Conservation (phyloP, 1,140 invertebrate genomes). For the Halyomorpha halys region DNA sequence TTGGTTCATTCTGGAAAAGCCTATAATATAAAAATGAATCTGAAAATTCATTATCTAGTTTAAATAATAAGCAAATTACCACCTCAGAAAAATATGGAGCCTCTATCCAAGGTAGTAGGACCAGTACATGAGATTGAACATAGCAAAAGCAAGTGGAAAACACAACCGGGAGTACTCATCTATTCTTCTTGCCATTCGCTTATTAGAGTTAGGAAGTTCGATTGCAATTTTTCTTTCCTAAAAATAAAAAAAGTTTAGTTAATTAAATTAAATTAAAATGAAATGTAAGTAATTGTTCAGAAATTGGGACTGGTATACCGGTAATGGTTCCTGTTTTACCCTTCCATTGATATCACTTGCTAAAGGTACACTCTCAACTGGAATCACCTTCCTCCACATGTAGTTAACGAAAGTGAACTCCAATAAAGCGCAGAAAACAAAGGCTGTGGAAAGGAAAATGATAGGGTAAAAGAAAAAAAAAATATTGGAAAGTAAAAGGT, state of each 20-base stretch:
- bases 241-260: neutral
- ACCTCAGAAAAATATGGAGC: too few species aligned
- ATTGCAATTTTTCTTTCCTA: neutral
- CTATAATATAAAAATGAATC: too few species aligned
- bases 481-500: too few species aligned
- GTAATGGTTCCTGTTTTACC: too few species aligned
- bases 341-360: too few species aligned
- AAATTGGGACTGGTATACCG: too few species aligned
- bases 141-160: conserved; percentile 40
- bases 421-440: conserved; percentile 43
- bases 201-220: conserved; percentile 9
- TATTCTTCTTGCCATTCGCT: conserved; percentile 33
- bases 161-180: conserved; percentile 39
- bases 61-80: too few species aligned
- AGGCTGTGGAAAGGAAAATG: conserved; percentile 33
- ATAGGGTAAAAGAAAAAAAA: neutral
- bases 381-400: conserved; percentile 38
- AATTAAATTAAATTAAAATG: too few species aligned
- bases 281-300: too few species aligned
- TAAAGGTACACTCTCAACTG: conserved; percentile 12
- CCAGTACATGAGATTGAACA: conserved; percentile 44
- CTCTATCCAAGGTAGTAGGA: conserved; percentile 35
- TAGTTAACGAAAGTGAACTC: conserved; percentile 45
- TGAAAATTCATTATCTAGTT: too few species aligned
- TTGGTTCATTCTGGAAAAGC: too few species aligned